Conservation (phyloP, 2,113 vertebrate genomes). For the Leptosomus discolor region DNA sequence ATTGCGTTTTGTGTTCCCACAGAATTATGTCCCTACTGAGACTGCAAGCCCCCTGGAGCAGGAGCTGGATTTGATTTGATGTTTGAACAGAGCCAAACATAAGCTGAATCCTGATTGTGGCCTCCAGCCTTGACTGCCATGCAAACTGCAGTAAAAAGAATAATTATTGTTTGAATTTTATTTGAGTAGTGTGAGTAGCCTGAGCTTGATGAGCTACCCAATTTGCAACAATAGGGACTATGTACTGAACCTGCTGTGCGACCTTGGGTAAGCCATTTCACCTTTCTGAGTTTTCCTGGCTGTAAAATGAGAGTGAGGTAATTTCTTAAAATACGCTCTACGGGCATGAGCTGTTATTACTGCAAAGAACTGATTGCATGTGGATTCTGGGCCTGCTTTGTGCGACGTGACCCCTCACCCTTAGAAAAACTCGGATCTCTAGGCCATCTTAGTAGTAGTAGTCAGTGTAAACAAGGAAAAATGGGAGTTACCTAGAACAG, state of each 20-base stretch:
- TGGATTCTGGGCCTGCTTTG: not conserved
- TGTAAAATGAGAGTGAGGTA: conserved; percentile 1
- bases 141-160: conserved; percentile 8
- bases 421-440: not conserved
- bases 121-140: not conserved
- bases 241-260: conserved; percentile 9
- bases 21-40: not conserved
- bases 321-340: not conserved
- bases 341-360: not conserved
- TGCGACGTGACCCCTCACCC: not conserved
- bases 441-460: not conserved
- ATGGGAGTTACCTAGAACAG: not conserved
- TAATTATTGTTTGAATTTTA: conserved; percentile 50
- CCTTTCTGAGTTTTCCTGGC: not conserved
- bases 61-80: not conserved
- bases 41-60: not conserved
- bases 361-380: not conserved
- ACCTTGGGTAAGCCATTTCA: conserved; percentile 31
- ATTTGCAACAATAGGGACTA: not conserved
- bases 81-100: not conserved
- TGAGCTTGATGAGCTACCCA: conserved; percentile 8
- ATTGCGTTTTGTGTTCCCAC: not conserved
- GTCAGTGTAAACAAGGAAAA: not conserved
- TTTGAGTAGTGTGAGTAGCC: conserved; percentile 18
- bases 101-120: conserved; percentile 2